Evolutionary conservation across 2,888 invertebrate genomes (phyloP).

Genomic region (Baccha elongata): DNA sequence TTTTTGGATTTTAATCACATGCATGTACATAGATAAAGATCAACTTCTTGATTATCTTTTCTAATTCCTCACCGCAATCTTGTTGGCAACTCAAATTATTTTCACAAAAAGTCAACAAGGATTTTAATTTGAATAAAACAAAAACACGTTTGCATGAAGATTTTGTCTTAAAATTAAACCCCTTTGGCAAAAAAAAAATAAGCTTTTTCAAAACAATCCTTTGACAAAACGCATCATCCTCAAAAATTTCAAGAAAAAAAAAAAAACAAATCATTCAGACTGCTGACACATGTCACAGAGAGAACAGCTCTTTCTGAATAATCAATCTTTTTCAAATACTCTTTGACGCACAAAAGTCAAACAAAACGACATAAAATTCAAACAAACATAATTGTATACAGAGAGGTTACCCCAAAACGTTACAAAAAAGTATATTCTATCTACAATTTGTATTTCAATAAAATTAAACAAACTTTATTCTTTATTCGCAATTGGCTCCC

Average conservation of each 20-base stretch:
- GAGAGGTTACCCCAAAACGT: no score
- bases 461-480: constrained; percentile 43
- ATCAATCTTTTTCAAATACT: constrained; percentile 35
- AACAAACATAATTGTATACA: constrained; percentile 39
- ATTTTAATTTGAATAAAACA: background rate
- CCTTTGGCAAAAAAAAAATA: background rate
- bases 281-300: constrained; percentile 1
- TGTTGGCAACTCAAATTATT: no score
- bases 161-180: background rate
- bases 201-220: background rate
- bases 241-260: background rate
- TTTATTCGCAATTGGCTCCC: background rate
- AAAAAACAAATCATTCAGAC: background rate
- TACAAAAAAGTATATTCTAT: background rate
- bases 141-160: no score
- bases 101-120: background rate
- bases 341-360: constrained; percentile 46
- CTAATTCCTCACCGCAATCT: no score
- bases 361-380: constrained; percentile 36
- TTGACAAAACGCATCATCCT: background rate
- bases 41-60: no score
- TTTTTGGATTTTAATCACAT: no score
- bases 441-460: constrained; percentile 24
- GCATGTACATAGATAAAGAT: no score
- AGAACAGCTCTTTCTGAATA: constrained; percentile 7